A percentile compares a stretch with the other conserved stretches of the same genome.
Evolutionary conservation across 2,113 vertebrate species (phyloP).

Genomic region (Pituophis catenifer): DNA sequence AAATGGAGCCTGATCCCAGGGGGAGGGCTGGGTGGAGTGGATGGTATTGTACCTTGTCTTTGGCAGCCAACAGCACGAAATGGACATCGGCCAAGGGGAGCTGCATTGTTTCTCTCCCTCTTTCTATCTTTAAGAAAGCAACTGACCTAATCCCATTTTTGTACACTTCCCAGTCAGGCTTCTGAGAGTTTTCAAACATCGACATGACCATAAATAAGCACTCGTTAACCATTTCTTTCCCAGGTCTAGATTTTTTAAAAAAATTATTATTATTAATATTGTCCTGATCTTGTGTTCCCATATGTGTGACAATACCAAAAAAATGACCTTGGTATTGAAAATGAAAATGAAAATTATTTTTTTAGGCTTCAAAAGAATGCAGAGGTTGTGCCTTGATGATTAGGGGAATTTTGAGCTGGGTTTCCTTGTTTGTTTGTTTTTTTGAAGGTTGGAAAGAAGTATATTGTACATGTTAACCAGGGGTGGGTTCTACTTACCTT

Average conservation of each 20-base stretch:
- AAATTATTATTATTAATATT: not conserved
- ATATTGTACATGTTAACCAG: not conserved
- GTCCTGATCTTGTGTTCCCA: not conserved
- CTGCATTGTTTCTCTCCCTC: accelerated
- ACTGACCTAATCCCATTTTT: not conserved
- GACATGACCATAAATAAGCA: not conserved
- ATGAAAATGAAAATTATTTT: not conserved
- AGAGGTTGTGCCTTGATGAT: not conserved
- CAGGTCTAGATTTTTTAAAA: not conserved
- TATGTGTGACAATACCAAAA: not conserved
- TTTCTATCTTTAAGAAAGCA: not conserved
- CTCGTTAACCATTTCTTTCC: not conserved
- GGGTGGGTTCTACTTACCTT: too few species aligned
- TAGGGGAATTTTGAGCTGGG: not conserved
- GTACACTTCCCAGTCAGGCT: not conserved
- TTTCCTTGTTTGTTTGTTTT: not conserved
- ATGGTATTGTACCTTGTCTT: not conserved
- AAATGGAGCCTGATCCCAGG: slow-evolving; percentile 51
- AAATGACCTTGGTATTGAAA: not conserved
- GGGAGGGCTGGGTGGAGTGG: not conserved
- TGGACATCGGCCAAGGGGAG: not conserved
- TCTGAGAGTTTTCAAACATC: not conserved
- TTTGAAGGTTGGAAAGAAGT: not conserved
- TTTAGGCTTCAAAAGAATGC: not conserved
- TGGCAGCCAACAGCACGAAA: slow-evolving; percentile 19